Evolutionary conservation across 2,888 invertebrate species (phyloP).

Genomic region (Neoascia interrupta): DNA sequence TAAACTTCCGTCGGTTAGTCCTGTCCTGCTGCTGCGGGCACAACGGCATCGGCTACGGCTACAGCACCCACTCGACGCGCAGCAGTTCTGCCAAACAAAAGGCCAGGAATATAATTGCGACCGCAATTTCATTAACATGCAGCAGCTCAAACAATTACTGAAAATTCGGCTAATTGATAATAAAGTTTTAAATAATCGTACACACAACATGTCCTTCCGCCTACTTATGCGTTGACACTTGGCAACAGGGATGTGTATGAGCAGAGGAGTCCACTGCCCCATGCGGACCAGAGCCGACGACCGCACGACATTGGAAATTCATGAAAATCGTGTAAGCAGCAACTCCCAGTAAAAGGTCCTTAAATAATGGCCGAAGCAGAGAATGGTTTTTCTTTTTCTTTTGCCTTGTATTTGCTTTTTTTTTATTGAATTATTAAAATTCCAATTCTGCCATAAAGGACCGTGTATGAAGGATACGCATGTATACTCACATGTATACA

Average conservation of each 20-base stretch:
- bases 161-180: conserved; percentile 60
- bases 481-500: conserved; percentile 3
- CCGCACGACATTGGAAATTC: conserved; percentile 6
- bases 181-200: conserved; percentile 62
- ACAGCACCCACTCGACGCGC: neutral
- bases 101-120: conserved; percentile 52
- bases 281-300: neutral
- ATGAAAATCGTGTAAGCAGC: conserved; percentile 7
- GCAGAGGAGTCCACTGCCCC: too few relatives aligned
- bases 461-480: conserved; percentile 40
- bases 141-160: conserved; percentile 50
- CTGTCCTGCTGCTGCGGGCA: neutral
- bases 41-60: too few relatives aligned
- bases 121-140: conserved; percentile 55
- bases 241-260: neutral
- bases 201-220: conserved; percentile 27
- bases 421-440: conserved; percentile 60
- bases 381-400: conserved; percentile 10
- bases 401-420: conserved; percentile 18
- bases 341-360: conserved; percentile 1
- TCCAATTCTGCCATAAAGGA: conserved; percentile 42
- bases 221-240: conserved; percentile 31
- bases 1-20: conserved; percentile 36
- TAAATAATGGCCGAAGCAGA: conserved; percentile 17
- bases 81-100: conserved; percentile 15